A percentile compares a stretch with the other conserved stretches of the same genome.
Conservation (phyloP, 2,797 vertebrate species). For the Clarias fuscus region DNA sequence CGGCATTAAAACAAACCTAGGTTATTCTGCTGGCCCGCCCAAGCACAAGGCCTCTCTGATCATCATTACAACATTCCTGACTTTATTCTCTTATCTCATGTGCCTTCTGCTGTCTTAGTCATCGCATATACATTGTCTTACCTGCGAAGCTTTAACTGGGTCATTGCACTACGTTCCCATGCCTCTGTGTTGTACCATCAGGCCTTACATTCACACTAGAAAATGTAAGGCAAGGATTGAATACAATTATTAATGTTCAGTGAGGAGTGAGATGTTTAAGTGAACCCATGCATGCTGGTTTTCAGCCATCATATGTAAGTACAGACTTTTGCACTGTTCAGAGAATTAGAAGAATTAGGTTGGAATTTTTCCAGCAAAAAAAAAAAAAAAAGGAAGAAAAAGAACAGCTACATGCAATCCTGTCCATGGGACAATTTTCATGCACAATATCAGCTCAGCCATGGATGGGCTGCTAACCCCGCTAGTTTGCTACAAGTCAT, state of each 20-base stretch:
- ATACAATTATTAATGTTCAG: constrained; percentile 51
- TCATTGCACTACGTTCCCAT: constrained; percentile 37
- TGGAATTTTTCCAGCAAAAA: background rate
- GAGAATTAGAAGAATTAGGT: background rate
- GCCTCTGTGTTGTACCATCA: constrained; percentile 23
- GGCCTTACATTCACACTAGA: constrained; percentile 45
- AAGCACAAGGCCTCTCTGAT: constrained; percentile 50
- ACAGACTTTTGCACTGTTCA: background rate
- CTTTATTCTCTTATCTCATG: constrained; percentile 50
- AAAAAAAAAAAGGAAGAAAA: background rate
- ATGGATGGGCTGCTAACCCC: background rate
- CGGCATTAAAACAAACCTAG: constrained; percentile 34
- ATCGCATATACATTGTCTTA: constrained; percentile 47
- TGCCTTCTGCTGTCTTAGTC: constrained; percentile 48
- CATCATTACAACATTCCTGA: constrained; percentile 49
- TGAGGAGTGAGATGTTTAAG: background rate
- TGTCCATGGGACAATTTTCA: background rate
- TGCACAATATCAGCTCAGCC: background rate
- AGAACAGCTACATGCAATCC: background rate
- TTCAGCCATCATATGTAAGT: background rate
- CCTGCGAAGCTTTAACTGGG: constrained; percentile 49
- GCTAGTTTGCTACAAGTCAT: background rate
- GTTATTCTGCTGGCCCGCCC: constrained; percentile 44
- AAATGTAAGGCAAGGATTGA: constrained; percentile 45
- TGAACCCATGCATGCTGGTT: constrained; percentile 18